A percentile compares a stretch with the other conserved stretches of the same genome.
Conservation (phyloP, 1,140 invertebrate species). For the Spodoptera litura region DNA sequence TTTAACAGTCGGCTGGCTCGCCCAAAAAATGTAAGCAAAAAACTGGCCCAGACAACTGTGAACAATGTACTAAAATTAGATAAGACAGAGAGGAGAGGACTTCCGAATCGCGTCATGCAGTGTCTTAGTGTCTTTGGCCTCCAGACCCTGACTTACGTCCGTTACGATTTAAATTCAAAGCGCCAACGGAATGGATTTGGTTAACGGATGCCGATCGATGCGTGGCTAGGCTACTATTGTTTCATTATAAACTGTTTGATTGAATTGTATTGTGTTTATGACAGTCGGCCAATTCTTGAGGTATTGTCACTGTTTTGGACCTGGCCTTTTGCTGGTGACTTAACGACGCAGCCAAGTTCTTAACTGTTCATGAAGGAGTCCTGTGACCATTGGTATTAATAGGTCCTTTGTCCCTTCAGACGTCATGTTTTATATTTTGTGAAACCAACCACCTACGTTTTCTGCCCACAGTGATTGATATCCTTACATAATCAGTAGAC, state of each 20-base stretch:
- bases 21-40: constrained; percentile 43
- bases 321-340: constrained; percentile 18
- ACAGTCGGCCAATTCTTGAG: constrained; percentile 25
- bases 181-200: constrained; percentile 66
- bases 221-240: constrained; percentile 43
- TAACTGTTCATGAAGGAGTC: background rate
- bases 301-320: constrained; percentile 40
- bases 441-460: background rate
- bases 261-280: constrained; percentile 42
- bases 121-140: constrained; percentile 64
- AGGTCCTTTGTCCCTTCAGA: background rate
- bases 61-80: constrained; percentile 32
- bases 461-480: background rate
- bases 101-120: constrained; percentile 47
- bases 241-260: constrained; percentile 31
- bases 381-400: background rate
- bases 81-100: constrained; percentile 45
- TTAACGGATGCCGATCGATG: constrained; percentile 60
- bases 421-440: too few relatives aligned
- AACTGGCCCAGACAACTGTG: constrained; percentile 37
- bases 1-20: constrained; percentile 14
- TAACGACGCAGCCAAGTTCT: constrained; percentile 30
- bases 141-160: constrained; percentile 52
- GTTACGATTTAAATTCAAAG: constrained; percentile 77
- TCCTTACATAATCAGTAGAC: background rate